Conservation (phyloP, 1,140 invertebrate species). For the Carposina sasakii region DNA sequence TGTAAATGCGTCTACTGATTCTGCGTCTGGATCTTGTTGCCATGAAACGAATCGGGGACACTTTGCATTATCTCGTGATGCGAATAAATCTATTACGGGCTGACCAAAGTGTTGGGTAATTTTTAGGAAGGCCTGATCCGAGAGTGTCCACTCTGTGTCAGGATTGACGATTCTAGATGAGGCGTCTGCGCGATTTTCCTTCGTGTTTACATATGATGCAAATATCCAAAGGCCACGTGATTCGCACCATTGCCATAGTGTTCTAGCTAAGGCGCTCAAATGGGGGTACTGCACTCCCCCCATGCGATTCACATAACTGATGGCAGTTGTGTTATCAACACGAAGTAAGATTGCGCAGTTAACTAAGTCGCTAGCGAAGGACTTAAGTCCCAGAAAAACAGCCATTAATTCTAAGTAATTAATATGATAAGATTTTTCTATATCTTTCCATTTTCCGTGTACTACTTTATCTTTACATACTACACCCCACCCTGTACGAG, state of each 20-base stretch:
- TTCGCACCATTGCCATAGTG: constrained; percentile 7
- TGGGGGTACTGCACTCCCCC: constrained; percentile 6
- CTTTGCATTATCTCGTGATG: constrained; percentile 15
- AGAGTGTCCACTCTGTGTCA: constrained; percentile 9
- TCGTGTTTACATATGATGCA: constrained; percentile 9
- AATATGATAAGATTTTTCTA: too few relatives aligned
- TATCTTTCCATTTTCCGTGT: too few relatives aligned
- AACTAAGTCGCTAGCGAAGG: too few relatives aligned
- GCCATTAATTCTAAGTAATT: too few relatives aligned
- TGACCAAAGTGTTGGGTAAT: constrained; percentile 6
- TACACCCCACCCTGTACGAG: too few relatives aligned
- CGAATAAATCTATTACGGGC: constrained; percentile 4
- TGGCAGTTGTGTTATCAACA: too few relatives aligned
- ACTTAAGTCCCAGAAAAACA: too few relatives aligned
- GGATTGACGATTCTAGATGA: constrained; percentile 4
- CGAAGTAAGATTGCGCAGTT: too few relatives aligned
- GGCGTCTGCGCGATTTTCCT: constrained; percentile 5
- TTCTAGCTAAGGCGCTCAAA: neutral
- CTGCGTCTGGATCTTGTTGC: constrained; percentile 6
- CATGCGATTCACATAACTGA: too few relatives aligned
- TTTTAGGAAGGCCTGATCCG: neutral
- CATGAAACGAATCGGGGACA: constrained; percentile 19
- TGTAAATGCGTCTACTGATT: constrained; percentile 10
- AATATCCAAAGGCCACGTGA: neutral
- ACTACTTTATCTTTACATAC: too few relatives aligned